Conservation (phyloP, 64 coral and sea anemone species). For the Catalaphyllia jardinei region DNA sequence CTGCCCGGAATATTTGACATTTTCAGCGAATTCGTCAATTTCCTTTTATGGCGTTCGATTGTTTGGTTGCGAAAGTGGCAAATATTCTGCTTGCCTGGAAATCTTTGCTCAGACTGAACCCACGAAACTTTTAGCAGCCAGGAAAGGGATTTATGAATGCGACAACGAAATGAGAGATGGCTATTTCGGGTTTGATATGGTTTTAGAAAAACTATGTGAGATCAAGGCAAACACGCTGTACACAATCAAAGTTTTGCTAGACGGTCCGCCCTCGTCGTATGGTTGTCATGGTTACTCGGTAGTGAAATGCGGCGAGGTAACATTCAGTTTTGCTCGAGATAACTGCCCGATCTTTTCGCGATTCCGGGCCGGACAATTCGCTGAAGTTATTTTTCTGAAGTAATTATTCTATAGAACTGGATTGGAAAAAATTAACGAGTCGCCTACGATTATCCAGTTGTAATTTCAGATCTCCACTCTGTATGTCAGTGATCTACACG, state of each 20-base stretch:
- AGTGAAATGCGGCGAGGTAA: conserved; percentile 1
- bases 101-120: conserved; percentile 29
- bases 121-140: background rate
- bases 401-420: too few species aligned
- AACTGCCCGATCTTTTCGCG: conserved; percentile 17
- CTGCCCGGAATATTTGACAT: conserved; percentile 58
- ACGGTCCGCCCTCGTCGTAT: conserved; percentile 35
- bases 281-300: conserved; percentile 6
- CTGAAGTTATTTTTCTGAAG: conserved; percentile 58
- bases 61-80: conserved; percentile 54
- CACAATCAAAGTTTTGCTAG: conserved; percentile 20
- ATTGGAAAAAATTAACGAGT: too few species aligned
- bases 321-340: conserved; percentile 35
- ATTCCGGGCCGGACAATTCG: conserved; percentile 62
- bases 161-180: conserved; percentile 10
- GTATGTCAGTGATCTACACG: too few species aligned
- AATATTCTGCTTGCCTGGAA: conserved; percentile 45
- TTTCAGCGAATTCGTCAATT: conserved; percentile 59
- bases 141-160: conserved; percentile 39
- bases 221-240: conserved; percentile 38
- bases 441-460: too few species aligned
- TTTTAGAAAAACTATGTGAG: conserved; percentile 35
- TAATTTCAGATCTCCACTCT: too few species aligned
- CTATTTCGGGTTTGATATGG: conserved; percentile 65
- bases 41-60: conserved; percentile 65